Base-by-base conservation (phyloP, 2,797 vertebrate species). In the Rhynchotus rufescens region DNA sequence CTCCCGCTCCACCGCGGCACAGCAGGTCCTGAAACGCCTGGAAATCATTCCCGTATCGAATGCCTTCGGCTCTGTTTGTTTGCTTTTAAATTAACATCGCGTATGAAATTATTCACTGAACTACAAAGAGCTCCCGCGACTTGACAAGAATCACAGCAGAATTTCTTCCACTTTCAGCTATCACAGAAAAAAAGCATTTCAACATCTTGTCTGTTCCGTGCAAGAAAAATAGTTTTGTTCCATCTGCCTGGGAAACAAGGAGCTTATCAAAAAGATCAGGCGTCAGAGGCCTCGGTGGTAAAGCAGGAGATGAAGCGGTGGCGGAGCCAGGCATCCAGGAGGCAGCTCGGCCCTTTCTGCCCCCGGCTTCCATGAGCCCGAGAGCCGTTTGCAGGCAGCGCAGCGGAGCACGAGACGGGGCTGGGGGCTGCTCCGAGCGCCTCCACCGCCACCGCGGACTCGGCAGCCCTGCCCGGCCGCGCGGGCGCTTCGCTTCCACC, bases 61-160 rank as follows among this genome's bases (percentile, higher is more conserved):
- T 19, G 61, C 79, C 88, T 92, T 95, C 95, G 92, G 88, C 78
- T 86, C 92, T 86, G 93, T 95, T 95, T 96, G 95, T 94, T 96
- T 96, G 94, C 91, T 95, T 96, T 94, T 82, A 96, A 95, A 96
- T 96, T 92, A 94, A 92, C 94, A 76, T 78, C 2, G 45, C 72
- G 89, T 94, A 78, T 82, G 92, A 91, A 96, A 92, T 94, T 83
- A 94, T 95, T 94, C 95, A 88, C 75, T 80, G 94, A 92, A 78
- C 94, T 92, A 96, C 96, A 96, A 95, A 96, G 96, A 90, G 95
- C 88, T 95, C 72, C 93, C 89, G 84, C 17, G 20, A 6, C 89
- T 95, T 93, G 95, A 96, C 96, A 95, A 88, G 93, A 84, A 57
- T 93, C 13, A 60, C 91, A 86, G 94, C 80, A 89, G 89, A 84